A percentile compares a stretch with the other conserved stretches of the same genome.
phyloP scores from a whole-genome alignment of 2,113 vertebrate genomes.

The Hippolais icterina region DNA sequence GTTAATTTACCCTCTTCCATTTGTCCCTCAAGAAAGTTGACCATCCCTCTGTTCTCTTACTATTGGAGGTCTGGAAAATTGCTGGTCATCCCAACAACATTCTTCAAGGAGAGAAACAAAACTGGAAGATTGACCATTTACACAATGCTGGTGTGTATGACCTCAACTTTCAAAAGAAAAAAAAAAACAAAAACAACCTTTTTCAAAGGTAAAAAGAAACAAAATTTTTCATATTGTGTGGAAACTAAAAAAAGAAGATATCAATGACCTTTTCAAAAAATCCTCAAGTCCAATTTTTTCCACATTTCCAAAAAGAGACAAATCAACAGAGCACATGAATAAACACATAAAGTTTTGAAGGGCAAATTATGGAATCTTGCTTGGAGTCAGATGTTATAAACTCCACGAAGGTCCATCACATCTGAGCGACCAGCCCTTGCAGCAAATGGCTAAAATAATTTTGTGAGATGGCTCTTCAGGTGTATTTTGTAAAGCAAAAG shows the following conservation, averaged over 20 bases:
- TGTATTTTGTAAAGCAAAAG: too few species aligned
- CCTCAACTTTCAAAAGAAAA: not conserved
- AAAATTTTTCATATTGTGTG: fast-evolving
- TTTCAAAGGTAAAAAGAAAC: not conserved
- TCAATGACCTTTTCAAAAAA: not conserved
- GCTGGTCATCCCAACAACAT: not conserved
- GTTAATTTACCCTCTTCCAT: not conserved
- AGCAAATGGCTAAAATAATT: too few species aligned
- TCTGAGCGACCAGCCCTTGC: too few species aligned
- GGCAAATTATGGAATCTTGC: not conserved
- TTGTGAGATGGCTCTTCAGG: too few species aligned
- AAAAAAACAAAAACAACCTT: fast-evolving
- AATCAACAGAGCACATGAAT: not conserved
- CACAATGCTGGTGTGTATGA: not conserved
- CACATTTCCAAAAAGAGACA: not conserved
- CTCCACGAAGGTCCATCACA: too few species aligned
- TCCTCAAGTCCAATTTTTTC: not conserved
- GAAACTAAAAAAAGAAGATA: not conserved
- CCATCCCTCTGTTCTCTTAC: not conserved
- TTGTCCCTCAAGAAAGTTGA: not conserved
- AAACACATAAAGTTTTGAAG: not conserved
- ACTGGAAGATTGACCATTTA: not conserved
- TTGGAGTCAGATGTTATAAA: too few species aligned
- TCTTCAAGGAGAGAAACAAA: not conserved
- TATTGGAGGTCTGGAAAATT: not conserved